Percentiles rank a stretch among this genome's conserved stretches.
Conservation (phyloP, 2,888 invertebrate genomes). For the Campoletis raptor region DNA sequence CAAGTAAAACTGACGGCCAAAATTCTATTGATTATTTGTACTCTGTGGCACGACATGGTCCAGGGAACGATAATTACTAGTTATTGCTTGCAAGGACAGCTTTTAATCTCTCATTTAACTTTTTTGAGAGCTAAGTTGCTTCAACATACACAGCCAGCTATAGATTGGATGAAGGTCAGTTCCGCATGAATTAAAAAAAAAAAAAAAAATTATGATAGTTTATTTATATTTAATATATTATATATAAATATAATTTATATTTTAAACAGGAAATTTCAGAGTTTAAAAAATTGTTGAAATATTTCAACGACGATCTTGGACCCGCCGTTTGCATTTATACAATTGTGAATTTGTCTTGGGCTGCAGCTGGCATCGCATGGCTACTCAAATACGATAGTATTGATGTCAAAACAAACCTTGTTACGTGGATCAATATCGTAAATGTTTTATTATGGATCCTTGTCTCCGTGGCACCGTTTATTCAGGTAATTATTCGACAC, state of each 20-base stretch:
- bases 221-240: no score
- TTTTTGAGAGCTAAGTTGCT: constrained; percentile 90
- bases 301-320: constrained; percentile 91
- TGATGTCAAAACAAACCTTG: constrained; percentile 87
- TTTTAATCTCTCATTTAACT: constrained; percentile 90
- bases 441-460: constrained; percentile 89
- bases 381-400: constrained; percentile 88
- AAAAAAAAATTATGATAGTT: no score
- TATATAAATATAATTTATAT: no score
- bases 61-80: constrained; percentile 93
- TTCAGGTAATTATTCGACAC: constrained; percentile 87
- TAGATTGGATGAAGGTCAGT: constrained; percentile 92
- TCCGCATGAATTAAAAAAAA: constrained; percentile 2
- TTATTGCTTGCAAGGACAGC: constrained; percentile 93
- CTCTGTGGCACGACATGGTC: constrained; percentile 92
- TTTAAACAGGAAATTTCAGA: constrained; percentile 91
- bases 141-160: constrained; percentile 89
- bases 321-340: constrained; percentile 92
- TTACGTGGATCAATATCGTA: constrained; percentile 87
- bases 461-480: constrained; percentile 89
- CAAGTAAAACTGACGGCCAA: constrained; percentile 86
- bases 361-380: constrained; percentile 90
- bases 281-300: constrained; percentile 91
- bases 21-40: constrained; percentile 88
- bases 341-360: constrained; percentile 91